These are phyloP conservation scores for Rotaria sp. DNA, from an alignment of 2,888 invertebrate genomes.

Conservation along the genomic window DNA sequence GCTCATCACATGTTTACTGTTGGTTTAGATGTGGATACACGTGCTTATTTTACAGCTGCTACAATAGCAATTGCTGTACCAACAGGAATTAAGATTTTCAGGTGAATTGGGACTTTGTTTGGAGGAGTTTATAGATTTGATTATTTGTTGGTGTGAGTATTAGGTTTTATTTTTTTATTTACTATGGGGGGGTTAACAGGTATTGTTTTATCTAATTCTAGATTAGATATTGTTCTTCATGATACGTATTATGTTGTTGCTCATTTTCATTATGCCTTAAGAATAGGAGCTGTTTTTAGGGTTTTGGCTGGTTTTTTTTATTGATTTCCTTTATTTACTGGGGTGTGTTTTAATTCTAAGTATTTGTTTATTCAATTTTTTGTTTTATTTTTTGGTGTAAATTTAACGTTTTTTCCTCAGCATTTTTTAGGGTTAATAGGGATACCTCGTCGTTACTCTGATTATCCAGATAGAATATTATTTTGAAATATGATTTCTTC, in stretches of 20 bases:
- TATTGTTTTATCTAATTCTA: conserved; percentile 65
- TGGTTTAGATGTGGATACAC: conserved; percentile 74
- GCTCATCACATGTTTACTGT: conserved; percentile 78
- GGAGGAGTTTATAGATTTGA: conserved; percentile 42
- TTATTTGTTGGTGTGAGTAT: conserved; percentile 33
- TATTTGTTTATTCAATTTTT: neutral
- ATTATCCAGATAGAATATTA: conserved; percentile 64
- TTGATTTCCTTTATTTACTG: conserved; percentile 36
- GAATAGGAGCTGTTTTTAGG: neutral
- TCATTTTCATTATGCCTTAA: conserved; percentile 25
- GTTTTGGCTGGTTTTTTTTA: conserved; percentile 44
- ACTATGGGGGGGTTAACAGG: conserved; percentile 58
- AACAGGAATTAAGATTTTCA: conserved; percentile 72
- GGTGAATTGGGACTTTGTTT: conserved; percentile 73
- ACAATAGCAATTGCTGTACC: conserved; percentile 80
- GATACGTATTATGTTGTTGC: conserved; percentile 60
- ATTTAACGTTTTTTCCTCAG: conserved; percentile 70
- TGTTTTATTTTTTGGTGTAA: conserved; percentile 67
- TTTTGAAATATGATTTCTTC: conserved; percentile 45
- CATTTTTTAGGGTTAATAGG: conserved; percentile 66
- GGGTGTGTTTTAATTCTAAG: neutral
- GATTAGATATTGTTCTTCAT: conserved; percentile 68
- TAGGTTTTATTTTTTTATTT: conserved; percentile 42
- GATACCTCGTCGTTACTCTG: conserved; percentile 68
- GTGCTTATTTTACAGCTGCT: conserved; percentile 74